These are phyloP conservation scores for Myotis brandtii DNA, from an alignment of 2,113 vertebrate genomes.

Conservation along the genomic window DNA sequence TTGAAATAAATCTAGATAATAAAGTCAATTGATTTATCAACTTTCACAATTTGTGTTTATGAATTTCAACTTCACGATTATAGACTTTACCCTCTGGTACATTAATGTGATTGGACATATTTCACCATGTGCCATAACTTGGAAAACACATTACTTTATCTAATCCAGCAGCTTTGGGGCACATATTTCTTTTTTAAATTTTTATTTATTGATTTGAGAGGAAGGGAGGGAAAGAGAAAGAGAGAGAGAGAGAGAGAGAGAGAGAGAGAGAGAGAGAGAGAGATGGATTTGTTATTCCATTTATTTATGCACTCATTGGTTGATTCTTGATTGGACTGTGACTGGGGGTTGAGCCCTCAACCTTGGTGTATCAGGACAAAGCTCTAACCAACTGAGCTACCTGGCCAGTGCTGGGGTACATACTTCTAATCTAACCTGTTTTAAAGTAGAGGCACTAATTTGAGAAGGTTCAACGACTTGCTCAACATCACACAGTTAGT, in stretches of 20 bases:
- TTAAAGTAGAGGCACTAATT: slow-evolving; percentile 16
- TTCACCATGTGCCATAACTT: background rate
- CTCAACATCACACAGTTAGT: background rate
- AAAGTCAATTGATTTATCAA: background rate
- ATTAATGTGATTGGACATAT: background rate
- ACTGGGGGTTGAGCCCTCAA: background rate
- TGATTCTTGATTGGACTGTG: background rate
- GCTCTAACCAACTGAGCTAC: background rate
- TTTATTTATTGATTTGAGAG: background rate
- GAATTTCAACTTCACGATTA: background rate
- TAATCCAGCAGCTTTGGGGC: background rate
- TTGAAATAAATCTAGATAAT: slow-evolving; percentile 18
- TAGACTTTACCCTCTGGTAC: background rate
- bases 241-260: too few species aligned
- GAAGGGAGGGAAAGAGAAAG: too few species aligned
- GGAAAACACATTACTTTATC: background rate
- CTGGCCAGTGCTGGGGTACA: background rate
- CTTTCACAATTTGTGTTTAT: background rate
- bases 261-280: background rate
- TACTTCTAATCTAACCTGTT: background rate
- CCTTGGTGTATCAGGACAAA: background rate
- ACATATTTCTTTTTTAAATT: background rate
- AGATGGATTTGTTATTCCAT: background rate
- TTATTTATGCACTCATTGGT: background rate
- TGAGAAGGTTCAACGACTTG: background rate